Conservation (phyloP, 92 coral and sea anemone species). For the Epizoanthus illoricatus region DNA sequence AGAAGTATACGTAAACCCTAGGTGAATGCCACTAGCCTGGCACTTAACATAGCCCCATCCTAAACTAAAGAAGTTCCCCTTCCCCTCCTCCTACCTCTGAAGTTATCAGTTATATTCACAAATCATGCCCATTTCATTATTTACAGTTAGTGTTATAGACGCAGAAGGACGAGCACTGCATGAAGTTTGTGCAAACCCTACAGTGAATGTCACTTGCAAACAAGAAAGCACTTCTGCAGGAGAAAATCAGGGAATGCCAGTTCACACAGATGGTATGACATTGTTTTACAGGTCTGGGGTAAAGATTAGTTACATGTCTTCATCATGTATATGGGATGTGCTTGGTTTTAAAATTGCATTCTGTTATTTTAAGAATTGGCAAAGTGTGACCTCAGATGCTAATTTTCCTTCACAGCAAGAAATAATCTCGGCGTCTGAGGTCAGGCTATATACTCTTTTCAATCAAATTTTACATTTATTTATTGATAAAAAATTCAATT, state of each 20-base stretch:
- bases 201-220: not conserved
- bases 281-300: not conserved
- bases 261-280: constrained; percentile 13
- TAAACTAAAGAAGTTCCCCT: no score
- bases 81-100: no score
- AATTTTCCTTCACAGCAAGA: no score
- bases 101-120: no score
- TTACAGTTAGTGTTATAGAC: not conserved
- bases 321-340: not conserved
- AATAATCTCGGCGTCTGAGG: no score
- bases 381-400: no score
- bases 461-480: no score
- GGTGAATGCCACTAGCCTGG: not conserved
- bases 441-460: no score
- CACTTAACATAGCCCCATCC: no score
- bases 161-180: not conserved
- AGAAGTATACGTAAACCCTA: not conserved
- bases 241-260: not conserved
- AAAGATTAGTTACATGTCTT: not conserved
- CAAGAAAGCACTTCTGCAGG: constrained; percentile 7
- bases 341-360: not conserved
- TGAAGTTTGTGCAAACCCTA: not conserved
- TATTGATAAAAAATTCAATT: not conserved
- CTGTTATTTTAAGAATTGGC: no score
- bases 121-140: not conserved